phyloP scores from a whole-genome alignment of 2,888 invertebrate genomes.

The Eupithecia vulgata region DNA sequence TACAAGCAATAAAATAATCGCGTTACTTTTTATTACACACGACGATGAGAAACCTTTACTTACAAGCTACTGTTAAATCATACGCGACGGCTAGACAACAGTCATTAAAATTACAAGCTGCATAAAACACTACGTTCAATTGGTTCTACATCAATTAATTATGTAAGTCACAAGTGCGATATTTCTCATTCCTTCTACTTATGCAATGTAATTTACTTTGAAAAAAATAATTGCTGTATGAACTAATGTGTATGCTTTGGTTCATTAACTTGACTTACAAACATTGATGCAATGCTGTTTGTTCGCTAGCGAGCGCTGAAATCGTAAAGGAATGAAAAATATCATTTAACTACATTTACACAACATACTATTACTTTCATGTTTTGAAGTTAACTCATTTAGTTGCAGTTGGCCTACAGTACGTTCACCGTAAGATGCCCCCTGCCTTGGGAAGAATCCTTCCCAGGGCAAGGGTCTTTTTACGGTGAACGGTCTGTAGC shows the following conservation, averaged over 20 bases:
- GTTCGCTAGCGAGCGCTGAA: constrained; percentile 69
- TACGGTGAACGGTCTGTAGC: too few species aligned
- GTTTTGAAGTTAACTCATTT: background rate
- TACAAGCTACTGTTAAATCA: background rate
- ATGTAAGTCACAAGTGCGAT: constrained; percentile 43
- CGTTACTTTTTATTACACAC: background rate
- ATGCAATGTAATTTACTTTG: constrained; percentile 43
- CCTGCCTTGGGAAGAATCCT: too few species aligned
- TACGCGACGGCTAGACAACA: background rate
- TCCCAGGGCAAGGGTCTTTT: too few species aligned
- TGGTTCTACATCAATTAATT: constrained; percentile 30
- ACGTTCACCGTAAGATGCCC: too few species aligned
- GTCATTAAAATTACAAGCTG: constrained; percentile 11
- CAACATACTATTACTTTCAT: background rate
- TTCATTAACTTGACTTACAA: constrained; percentile 62
- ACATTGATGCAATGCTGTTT: constrained; percentile 53
- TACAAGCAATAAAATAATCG: background rate
- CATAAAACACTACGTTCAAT: constrained; percentile 16
- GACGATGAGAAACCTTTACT: background rate
- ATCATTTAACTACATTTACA: constrained; percentile 44
- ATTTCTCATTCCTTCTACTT: constrained; percentile 66
- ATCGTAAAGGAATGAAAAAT: constrained; percentile 73
- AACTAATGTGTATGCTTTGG: constrained; percentile 34
- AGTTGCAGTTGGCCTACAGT: too few species aligned
- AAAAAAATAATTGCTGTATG: constrained; percentile 34